Evolutionary conservation across 2,797 vertebrate species (phyloP).

Genomic region (Coracias cyanogaster): DNA sequence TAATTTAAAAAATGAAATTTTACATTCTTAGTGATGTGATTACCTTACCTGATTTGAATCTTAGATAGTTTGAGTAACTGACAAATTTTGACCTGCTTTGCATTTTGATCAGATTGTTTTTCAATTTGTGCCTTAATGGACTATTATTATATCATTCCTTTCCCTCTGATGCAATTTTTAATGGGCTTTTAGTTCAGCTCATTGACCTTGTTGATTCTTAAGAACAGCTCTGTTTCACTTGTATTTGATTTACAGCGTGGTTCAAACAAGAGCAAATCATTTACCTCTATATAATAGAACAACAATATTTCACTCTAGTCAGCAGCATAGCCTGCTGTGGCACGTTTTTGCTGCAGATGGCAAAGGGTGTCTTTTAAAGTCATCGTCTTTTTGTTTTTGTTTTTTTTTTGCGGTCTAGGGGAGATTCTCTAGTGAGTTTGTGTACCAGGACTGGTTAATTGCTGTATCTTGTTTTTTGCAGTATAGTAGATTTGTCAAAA

Average conservation of each 20-base stretch:
- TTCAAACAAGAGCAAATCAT: background rate
- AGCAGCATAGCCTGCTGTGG: background rate
- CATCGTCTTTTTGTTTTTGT: too few relatives aligned
- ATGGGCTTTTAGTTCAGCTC: slow-evolving; percentile 9
- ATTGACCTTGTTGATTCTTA: background rate
- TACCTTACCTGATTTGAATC: background rate
- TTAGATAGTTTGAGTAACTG: background rate
- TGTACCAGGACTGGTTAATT: background rate
- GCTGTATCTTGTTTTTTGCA: background rate
- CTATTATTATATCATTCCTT: background rate
- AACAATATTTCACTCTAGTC: background rate
- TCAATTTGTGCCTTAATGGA: background rate
- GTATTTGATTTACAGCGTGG: background rate
- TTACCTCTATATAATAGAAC: background rate
- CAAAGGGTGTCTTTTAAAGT: background rate
- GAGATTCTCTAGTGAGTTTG: background rate
- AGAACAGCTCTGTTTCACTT: background rate
- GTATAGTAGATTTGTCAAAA: background rate
- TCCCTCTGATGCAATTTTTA: background rate
- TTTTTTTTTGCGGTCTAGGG: background rate
- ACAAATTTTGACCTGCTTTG: background rate
- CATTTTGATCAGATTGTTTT: background rate
- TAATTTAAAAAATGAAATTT: slow-evolving; percentile 40
- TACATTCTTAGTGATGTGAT: background rate
- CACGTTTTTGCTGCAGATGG: background rate